Conservation (phyloP, 2,888 invertebrate genomes). For the Acanthoscelides obtectus region DNA sequence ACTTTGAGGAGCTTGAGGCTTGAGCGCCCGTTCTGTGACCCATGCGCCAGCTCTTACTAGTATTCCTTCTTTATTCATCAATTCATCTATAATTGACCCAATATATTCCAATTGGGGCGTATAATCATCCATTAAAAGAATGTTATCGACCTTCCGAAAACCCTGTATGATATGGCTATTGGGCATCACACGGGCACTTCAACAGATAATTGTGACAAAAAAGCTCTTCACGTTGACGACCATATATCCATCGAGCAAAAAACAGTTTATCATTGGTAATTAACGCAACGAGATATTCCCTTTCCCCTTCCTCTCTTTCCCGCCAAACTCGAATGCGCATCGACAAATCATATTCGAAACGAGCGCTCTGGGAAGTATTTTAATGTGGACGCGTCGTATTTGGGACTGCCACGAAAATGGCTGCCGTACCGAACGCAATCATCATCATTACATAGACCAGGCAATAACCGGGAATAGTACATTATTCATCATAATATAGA, state of each 20-base stretch:
- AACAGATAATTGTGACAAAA: not conserved
- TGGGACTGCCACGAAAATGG: not conserved
- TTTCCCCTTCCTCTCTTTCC: not conserved
- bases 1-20: too few relatives aligned
- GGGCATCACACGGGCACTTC: not conserved
- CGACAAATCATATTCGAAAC: not conserved
- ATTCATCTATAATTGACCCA: too few relatives aligned
- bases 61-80: too few relatives aligned
- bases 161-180: too few relatives aligned
- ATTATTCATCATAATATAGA: too few relatives aligned
- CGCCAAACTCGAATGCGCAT: not conserved
- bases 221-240: not conserved
- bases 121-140: too few relatives aligned
- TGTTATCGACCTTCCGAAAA: too few relatives aligned
- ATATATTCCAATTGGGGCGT: too few relatives aligned
- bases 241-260: not conserved
- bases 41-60: too few relatives aligned
- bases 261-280: not conserved
- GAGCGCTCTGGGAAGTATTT: not conserved
- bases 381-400: not conserved
- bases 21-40: too few relatives aligned
- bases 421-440: not conserved
- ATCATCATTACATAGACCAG: not conserved
- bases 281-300: not conserved
- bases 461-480: too few relatives aligned